Conservation (phyloP, 2,113 vertebrate species). For the Cyprinodon brontotheroides region DNA sequence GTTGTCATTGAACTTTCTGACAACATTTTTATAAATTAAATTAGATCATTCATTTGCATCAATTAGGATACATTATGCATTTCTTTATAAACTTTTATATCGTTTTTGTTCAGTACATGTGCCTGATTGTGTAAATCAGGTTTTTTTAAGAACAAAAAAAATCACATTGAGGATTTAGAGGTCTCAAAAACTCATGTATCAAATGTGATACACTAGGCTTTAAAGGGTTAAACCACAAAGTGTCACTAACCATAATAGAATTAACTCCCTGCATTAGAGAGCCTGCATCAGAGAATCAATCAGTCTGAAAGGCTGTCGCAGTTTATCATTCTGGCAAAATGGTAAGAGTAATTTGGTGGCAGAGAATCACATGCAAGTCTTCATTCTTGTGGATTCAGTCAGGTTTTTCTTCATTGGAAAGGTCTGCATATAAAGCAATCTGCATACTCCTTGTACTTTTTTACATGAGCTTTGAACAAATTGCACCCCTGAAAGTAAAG, state of each 20-base stretch:
- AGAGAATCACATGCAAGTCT: not conserved
- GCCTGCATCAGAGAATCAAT: slow-evolving; percentile 36
- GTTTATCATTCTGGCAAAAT: slow-evolving; percentile 20
- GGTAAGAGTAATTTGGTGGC: slow-evolving; percentile 6
- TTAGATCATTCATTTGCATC: no score
- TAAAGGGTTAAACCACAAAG: slow-evolving; percentile 22
- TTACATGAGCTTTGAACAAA: slow-evolving; percentile 41
- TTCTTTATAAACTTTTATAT: no score
- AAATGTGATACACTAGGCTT: no score
- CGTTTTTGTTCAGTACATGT: no score
- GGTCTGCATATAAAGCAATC: not conserved
- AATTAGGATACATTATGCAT: no score
- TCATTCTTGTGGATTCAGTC: not conserved
- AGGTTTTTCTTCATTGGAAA: not conserved
- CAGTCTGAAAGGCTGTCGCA: slow-evolving; percentile 36
- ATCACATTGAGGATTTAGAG: no score
- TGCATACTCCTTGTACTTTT: slow-evolving; percentile 23
- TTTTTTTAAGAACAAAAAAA: no score
- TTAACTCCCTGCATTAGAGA: slow-evolving; percentile 57
- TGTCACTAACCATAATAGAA: slow-evolving; percentile 57
- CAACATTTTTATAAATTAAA: no score
- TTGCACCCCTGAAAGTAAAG: slow-evolving; percentile 39
- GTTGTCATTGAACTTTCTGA: no score
- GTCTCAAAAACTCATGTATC: no score
- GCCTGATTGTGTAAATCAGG: no score